phyloP scores from a whole-genome alignment of 2,113 vertebrate species.

The Microtus ochrogaster region DNA sequence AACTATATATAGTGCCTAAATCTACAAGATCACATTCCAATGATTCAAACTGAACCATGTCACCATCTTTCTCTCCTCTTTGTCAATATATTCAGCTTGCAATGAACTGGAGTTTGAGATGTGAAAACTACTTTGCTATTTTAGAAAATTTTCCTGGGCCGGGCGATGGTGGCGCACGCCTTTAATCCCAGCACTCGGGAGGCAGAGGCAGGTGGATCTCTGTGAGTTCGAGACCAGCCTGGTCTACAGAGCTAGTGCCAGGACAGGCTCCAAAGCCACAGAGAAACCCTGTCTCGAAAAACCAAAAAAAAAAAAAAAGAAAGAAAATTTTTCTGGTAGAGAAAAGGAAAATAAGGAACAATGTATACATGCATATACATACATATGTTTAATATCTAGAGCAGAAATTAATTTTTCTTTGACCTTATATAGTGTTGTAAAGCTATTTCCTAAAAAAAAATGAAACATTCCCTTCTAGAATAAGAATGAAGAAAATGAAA shows the following conservation, averaged over 20 bases:
- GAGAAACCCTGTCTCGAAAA: too few relatives aligned
- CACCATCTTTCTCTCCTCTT: constrained; percentile 38
- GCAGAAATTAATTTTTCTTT: constrained; percentile 70
- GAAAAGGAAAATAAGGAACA: constrained; percentile 8
- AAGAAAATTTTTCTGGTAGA: neutral
- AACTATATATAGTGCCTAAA: constrained; percentile 29
- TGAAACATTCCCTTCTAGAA: neutral
- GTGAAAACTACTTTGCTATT: constrained; percentile 66
- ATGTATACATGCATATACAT: neutral
- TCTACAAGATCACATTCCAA: constrained; percentile 47
- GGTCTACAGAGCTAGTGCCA: too few relatives aligned
- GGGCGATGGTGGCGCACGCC: too few relatives aligned
- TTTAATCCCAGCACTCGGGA: too few relatives aligned
- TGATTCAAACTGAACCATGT: neutral
- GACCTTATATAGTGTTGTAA: neutral
- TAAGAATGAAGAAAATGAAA: neutral
- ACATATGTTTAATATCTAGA: constrained; percentile 40
- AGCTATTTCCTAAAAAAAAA: neutral
- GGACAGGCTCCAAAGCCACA: too few relatives aligned
- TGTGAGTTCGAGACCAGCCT: too few relatives aligned
- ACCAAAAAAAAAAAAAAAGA: too few relatives aligned
- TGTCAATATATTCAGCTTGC: constrained; percentile 62
- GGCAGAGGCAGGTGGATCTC: too few relatives aligned
- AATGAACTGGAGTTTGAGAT: constrained; percentile 52
- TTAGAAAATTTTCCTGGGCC: neutral